phyloP scores from a whole-genome alignment of 64 coral and sea anemone species.

The Astreopora myriophthalma region DNA sequence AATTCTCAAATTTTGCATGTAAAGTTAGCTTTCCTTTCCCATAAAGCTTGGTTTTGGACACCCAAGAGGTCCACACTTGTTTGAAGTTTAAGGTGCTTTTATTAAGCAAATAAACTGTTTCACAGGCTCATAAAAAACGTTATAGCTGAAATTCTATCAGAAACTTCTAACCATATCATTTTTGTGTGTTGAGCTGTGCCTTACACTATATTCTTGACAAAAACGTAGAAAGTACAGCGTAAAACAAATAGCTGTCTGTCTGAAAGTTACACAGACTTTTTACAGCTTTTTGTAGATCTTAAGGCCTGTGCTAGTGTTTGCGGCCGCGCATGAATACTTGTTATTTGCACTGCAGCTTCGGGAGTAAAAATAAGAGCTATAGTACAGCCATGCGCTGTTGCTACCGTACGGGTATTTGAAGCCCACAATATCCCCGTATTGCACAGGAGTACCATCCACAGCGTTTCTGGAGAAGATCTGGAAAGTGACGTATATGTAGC shows the following conservation, averaged over 20 bases:
- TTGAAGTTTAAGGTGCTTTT: no score
- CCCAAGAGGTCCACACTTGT: no score
- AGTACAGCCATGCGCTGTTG: constrained; percentile 35
- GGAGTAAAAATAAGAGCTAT: constrained; percentile 3
- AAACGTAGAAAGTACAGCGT: no score
- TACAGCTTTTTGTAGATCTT: constrained; percentile 71
- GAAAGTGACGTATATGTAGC: background rate
- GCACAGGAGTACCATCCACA: constrained; percentile 68
- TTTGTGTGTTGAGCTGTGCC: background rate
- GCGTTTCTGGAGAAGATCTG: constrained; percentile 64
- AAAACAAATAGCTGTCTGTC: no score
- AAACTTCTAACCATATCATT: background rate
- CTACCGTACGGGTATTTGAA: constrained; percentile 33
- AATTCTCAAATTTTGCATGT: no score
- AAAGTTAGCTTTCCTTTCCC: no score
- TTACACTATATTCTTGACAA: no score
- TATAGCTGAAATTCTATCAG: background rate
- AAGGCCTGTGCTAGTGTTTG: constrained; percentile 41
- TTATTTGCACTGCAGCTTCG: background rate
- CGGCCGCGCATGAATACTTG: constrained; percentile 26
- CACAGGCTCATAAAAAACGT: background rate
- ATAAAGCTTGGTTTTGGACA: no score
- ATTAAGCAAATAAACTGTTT: background rate
- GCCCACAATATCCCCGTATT: constrained; percentile 56
- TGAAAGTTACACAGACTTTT: background rate